Percentiles rank a stretch among this genome's conserved stretches.
These are phyloP conservation scores for Melieria crassipennis DNA, from an alignment of 2,888 invertebrate species.

Conservation along the genomic window DNA sequence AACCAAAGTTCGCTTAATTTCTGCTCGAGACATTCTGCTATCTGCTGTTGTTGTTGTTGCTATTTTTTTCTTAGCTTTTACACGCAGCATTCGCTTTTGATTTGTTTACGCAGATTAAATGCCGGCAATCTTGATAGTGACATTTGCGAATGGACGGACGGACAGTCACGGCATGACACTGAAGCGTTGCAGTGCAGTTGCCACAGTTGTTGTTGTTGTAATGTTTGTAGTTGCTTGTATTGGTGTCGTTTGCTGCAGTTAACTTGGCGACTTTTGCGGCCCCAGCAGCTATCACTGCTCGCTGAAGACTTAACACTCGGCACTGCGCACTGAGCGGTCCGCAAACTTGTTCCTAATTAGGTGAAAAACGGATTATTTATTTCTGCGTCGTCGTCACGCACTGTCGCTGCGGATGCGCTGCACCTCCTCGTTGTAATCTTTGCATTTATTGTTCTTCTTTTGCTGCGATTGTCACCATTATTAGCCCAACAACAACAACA, in stretches of 20 bases:
- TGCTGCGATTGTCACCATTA: background rate
- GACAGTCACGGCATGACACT: background rate
- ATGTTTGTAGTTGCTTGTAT: background rate
- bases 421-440: background rate
- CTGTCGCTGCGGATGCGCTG: background rate
- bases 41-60: background rate
- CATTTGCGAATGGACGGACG: conserved; percentile 43
- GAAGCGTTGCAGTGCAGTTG: conserved; percentile 3
- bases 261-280: conserved; percentile 57
- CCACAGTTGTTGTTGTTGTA: background rate
- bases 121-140: conserved; percentile 62
- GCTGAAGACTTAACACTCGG: background rate
- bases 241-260: conserved; percentile 46
- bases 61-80: background rate
- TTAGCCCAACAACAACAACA: background rate
- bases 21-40: background rate
- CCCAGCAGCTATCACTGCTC: background rate
- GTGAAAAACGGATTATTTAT: conserved; percentile 44
- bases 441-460: background rate
- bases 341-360: conserved; percentile 49
- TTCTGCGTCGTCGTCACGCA: background rate
- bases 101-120: conserved; percentile 61
- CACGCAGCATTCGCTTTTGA: conserved; percentile 45
- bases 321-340: conserved; percentile 3
- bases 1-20: too few species aligned